These are phyloP conservation scores for Drosophila prolongata DNA, from an alignment of 2,888 invertebrate genomes.

Conservation along the genomic window DNA sequence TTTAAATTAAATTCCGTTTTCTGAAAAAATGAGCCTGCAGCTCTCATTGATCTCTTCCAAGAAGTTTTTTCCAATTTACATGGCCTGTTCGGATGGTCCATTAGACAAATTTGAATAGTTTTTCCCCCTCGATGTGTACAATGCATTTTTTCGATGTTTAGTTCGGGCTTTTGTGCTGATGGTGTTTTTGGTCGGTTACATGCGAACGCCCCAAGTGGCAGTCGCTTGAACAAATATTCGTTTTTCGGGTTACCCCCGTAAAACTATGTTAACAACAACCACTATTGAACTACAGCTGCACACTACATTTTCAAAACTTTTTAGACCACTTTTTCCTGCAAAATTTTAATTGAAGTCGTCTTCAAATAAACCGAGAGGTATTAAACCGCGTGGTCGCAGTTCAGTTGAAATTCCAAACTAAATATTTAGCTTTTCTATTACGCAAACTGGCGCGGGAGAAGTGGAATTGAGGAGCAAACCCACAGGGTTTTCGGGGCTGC, in stretches of 20 bases:
- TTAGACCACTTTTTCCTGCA: constrained; percentile 2
- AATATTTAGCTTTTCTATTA: constrained; percentile 67
- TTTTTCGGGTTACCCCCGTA: constrained; percentile 1
- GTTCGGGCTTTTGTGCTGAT: not conserved
- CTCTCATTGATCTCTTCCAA: not conserved
- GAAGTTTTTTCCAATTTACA: not conserved
- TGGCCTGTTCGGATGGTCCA: constrained; percentile 6
- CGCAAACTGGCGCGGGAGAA: constrained; percentile 20
- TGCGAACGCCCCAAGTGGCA: constrained; percentile 20
- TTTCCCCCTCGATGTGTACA: constrained; percentile 7
- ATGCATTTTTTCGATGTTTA: constrained; percentile 1
- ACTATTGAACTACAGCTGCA: constrained; percentile 2
- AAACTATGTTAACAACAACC: not conserved
- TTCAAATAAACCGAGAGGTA: constrained; percentile 12
- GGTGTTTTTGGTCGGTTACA: constrained; percentile 11
- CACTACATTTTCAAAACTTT: constrained; percentile 6
- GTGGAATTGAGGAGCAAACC: not conserved
- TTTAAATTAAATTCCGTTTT: not conserved
- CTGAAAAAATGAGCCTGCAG: not conserved
- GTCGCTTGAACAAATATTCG: constrained; percentile 21
- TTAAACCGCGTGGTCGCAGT: constrained; percentile 20
- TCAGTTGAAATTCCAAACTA: constrained; percentile 64
- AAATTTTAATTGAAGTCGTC: constrained; percentile 13
- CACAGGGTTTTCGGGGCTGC: constrained; percentile 3
- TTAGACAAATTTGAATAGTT: constrained; percentile 32